Base-by-base conservation (phyloP, 2,113 vertebrate species). In the Peucedramus taeniatus region DNA sequence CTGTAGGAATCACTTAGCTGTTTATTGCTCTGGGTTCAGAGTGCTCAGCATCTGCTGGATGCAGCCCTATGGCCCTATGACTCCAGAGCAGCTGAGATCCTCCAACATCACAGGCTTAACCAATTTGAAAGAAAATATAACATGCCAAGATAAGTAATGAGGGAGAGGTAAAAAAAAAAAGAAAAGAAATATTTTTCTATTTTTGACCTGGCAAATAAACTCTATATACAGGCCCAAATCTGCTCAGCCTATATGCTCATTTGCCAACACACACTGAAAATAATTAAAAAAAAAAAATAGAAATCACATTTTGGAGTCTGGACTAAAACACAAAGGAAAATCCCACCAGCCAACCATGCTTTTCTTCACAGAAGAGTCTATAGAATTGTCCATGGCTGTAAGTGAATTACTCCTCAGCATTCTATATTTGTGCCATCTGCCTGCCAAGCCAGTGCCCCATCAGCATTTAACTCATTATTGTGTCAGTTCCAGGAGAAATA, bases 391-490 rank as follows among this genome's bases (percentile, higher is more conserved):
- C 76, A 93, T 68, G 81, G 82, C 53, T 79, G 22, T 28, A 77
- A 94, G 76, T 27, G 31, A 89, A 85, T 86, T 96, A 68, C 70
- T 83, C 54, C 85, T 88, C 56, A 68, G 30, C 30, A 69, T 6
- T 40, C 40, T 82, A 6, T 64, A 87, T 71, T 71, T 75, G 70
- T 77, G 80, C 63, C 89, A 85, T 80, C 80, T 89, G 85, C 63
- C 92, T 95, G 92, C 91, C 89, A 95, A 96, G 77, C 45, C 74
- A 77, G 37, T 56, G 86, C 63, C 47, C 51, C 72, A 65, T 45
- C 82, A 92, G 77, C 74, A 63, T 95, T 93, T 96, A 90, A 85
- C 83, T 95, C 85, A 63, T 88, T 31, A 47, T 39, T 93, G 77
- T 82, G 82, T 70, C 76, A 85, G 84, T 81, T 83, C 79, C 89